A percentile compares a stretch with the other conserved stretches of the same genome.
These are phyloP conservation scores for Stenodema calcarata DNA, from an alignment of 2,888 invertebrate species.

Conservation along the genomic window DNA sequence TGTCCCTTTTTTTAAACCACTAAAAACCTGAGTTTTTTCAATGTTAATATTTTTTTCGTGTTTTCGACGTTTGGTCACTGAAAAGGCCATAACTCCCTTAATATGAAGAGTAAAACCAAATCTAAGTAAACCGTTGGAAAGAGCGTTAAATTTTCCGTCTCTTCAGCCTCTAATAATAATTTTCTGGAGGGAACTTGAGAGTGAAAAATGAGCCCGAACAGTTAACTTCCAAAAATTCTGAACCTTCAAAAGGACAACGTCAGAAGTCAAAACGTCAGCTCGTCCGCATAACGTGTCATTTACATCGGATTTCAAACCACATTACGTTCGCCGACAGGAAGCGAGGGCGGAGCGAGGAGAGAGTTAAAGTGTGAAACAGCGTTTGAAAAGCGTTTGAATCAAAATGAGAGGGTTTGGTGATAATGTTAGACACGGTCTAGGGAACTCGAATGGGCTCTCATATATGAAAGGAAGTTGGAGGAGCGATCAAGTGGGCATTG, in stretches of 20 bases:
- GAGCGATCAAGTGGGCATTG: slow-evolving; percentile 49
- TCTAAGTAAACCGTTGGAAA: too few relatives aligned
- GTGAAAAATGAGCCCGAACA: too few relatives aligned
- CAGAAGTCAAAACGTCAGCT: background rate
- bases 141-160: too few relatives aligned
- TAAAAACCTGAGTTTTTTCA: too few relatives aligned
- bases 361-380: slow-evolving; percentile 23
- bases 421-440: slow-evolving; percentile 40
- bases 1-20: too few relatives aligned
- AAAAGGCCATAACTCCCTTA: too few relatives aligned
- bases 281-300: background rate
- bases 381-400: slow-evolving; percentile 16
- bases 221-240: too few relatives aligned
- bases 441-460: slow-evolving; percentile 34
- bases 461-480: slow-evolving; percentile 33
- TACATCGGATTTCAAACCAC: background rate
- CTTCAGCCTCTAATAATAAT: too few relatives aligned
- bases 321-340: background rate
- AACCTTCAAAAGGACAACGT: background rate
- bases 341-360: background rate
- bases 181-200: too few relatives aligned
- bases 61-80: too few relatives aligned
- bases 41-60: too few relatives aligned
- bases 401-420: slow-evolving; percentile 32
- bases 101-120: too few relatives aligned